phyloP scores from a whole-genome alignment of 2,113 vertebrate genomes.

The Mormyrus iriodes region DNA sequence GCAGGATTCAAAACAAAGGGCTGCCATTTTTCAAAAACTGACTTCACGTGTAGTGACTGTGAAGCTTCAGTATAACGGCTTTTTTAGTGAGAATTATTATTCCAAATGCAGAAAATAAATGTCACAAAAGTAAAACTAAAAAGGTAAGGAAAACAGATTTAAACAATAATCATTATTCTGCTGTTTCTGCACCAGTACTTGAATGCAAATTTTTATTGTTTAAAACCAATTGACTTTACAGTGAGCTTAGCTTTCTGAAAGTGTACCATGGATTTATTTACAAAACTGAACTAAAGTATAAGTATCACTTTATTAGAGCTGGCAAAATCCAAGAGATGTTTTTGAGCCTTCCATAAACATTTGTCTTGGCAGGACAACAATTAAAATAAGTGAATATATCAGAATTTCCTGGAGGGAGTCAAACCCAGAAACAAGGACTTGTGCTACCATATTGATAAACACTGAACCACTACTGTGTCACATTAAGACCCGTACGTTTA shows the following conservation, averaged over 20 bases:
- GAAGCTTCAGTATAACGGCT: too few species aligned
- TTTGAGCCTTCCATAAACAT: background rate
- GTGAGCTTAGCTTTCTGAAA: background rate
- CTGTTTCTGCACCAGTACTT: background rate
- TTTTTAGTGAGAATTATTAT: too few species aligned
- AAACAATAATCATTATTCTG: too few species aligned
- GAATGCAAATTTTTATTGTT: background rate
- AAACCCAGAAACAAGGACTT: too few species aligned
- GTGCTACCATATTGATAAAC: too few species aligned
- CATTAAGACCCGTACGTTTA: too few species aligned
- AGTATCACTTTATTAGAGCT: background rate
- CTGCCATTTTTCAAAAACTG: background rate
- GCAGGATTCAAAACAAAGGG: background rate
- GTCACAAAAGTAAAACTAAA: background rate
- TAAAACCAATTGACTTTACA: background rate
- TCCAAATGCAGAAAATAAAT: background rate
- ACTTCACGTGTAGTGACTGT: background rate
- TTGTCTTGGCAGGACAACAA: slow-evolving; percentile 10
- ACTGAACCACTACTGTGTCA: too few species aligned
- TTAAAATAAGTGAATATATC: background rate
- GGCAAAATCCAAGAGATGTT: background rate
- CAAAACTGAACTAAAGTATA: background rate
- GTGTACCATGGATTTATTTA: background rate
- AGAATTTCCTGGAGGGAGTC: too few species aligned
- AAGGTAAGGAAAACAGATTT: background rate